phyloP scores from a whole-genome alignment of 2,797 vertebrate species.

The Hylomyscus alleni region DNA sequence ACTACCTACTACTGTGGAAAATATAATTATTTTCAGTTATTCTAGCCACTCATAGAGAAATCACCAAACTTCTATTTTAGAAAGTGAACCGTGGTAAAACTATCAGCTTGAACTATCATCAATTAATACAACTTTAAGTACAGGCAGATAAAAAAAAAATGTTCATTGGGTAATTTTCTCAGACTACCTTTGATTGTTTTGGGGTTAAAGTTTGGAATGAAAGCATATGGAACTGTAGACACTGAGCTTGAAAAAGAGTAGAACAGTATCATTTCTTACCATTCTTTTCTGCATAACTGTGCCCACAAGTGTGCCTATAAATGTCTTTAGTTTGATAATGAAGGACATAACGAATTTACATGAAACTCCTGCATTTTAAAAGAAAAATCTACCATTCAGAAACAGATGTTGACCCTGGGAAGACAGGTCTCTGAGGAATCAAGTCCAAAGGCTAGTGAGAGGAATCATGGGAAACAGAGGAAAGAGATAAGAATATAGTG shows the following conservation, averaged over 20 bases:
- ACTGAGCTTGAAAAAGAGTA: background rate
- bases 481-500: background rate
- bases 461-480: background rate
- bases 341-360: slow-evolving; percentile 35
- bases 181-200: slow-evolving; percentile 42
- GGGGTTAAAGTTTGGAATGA: slow-evolving; percentile 33
- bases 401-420: background rate
- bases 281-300: slow-evolving; percentile 9
- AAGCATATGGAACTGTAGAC: background rate
- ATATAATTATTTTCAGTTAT: slow-evolving; percentile 46
- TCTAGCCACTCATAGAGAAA: slow-evolving; percentile 8
- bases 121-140: slow-evolving; percentile 46
- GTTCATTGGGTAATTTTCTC: background rate
- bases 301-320: background rate
- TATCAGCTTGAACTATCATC: background rate
- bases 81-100: slow-evolving; percentile 21
- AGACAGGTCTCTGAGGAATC: background rate
- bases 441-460: background rate
- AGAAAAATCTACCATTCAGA: slow-evolving; percentile 14
- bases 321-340: background rate
- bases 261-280: background rate
- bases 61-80: slow-evolving; percentile 10
- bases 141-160: background rate
- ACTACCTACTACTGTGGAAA: slow-evolving; percentile 34
- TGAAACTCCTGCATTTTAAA: background rate